Evolutionary conservation across 2,113 vertebrate genomes (phyloP), one percentile per base, ranked within the genome.

Genomic region (Catagonus wagneri): DNA sequence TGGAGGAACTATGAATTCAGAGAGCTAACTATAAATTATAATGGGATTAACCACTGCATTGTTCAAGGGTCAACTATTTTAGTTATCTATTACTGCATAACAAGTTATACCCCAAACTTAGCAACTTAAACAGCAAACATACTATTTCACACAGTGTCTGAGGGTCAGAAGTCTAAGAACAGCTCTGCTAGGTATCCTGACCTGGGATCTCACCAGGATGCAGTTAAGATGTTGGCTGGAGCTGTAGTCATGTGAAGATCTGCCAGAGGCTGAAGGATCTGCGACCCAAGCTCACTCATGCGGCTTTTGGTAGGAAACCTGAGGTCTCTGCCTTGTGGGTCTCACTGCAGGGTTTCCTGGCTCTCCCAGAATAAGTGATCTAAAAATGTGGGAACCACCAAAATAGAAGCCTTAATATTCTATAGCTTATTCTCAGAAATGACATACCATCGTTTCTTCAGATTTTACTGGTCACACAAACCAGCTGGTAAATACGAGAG

Each of bases 381-480:
- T 92, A 11, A 66, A 76, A 89, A 7, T 56, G 17, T 19, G 10
- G 58, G 15, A 75, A 20, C 12, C 63, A 32, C 44, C n/a, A 44
- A 23, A 8, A 76, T 1, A 23, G 72, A 81, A 83, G 65, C 14
- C 16, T 54, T 52, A 3, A 13, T 78, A 15, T 66, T 50, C 25
- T 32, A 78, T 7, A 71, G 20, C 8, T 22, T 72, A 69, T 61
- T 32, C 8, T 72, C 22, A 25, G 32, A 81, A 78, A 16, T 23
- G 44, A 27, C 6, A 11, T 4, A 7, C 9, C 50, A 54, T 78
- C 29, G 56, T 63, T 69, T 80, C n/a, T 80, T 39, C 22, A 23
- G 79, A 65, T 81, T 80, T 89, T n/a, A 71, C 20, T n/a, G 61
- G 4, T 78, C 60, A 87, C n/a, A 56, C 39, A 88, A 54, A 80